Percentiles rank a stretch among this genome's conserved stretches.
phyloP scores from a whole-genome alignment of 2,113 vertebrate genomes.

The Prunella fulvescens region DNA sequence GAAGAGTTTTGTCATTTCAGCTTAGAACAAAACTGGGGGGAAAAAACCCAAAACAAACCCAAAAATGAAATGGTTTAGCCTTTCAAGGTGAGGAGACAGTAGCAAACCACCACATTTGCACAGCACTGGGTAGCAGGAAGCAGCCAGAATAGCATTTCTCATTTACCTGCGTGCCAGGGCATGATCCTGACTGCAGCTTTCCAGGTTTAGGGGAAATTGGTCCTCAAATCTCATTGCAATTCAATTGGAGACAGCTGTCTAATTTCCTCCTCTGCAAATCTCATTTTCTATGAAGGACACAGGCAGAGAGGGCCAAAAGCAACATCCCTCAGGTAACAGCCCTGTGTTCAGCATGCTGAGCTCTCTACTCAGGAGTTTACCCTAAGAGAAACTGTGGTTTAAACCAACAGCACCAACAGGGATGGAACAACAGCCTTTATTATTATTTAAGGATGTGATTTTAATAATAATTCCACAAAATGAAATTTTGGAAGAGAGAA shows the following conservation, averaged over 20 bases:
- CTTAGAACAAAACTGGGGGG: neutral
- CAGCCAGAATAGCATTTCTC: neutral
- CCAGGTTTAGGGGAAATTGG: neutral
- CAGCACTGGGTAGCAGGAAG: neutral
- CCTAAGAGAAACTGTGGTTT: neutral
- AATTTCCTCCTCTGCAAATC: neutral
- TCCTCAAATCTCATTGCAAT: neutral
- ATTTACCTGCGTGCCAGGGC: neutral
- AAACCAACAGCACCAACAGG: neutral
- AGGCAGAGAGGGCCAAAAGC: neutral
- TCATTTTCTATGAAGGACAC: neutral
- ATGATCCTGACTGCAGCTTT: neutral
- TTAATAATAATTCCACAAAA: neutral
- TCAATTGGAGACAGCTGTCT: neutral
- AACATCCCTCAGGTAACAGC: neutral
- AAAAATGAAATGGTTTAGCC: neutral
- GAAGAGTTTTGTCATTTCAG: neutral
- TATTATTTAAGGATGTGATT: neutral
- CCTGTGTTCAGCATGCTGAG: neutral
- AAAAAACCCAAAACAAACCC: neutral
- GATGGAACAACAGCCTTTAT: neutral
- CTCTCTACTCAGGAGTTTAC: neutral
- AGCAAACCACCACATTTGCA: neutral
- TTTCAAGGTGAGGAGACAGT: neutral
- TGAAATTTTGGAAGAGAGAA: neutral